Evolutionary conservation across 1,140 invertebrate genomes (phyloP), one percentile per base, ranked within the genome.

Genomic region (Sesamia nonagrioides): DNA sequence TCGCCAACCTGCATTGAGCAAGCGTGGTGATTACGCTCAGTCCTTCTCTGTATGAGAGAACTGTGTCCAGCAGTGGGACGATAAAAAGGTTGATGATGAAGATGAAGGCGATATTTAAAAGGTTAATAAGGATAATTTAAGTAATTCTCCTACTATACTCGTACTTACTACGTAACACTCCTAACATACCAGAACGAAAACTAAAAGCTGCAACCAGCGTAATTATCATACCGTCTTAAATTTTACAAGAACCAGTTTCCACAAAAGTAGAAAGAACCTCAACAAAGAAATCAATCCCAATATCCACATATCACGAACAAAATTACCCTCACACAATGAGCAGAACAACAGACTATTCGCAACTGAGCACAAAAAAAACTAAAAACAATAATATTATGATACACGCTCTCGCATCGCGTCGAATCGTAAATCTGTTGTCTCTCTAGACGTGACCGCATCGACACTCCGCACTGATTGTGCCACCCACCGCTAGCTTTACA

Each of bases 401-500:
- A 75, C 11, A 33, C 45, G 50, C 45, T 75, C 58, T 33, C 40
- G 15, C 66, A 66, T 37, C 45, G 50, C 82, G 77, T 82, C 78
- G 82, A 89, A 89, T 89, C 84, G 89, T 91, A 91, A 92, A 91
- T 88, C 86, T 81, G 83, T 83, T 87, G 88, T 88, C 84, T 72
- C 68, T 81, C 84, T 91, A 27, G 27, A 93, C 92, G 92, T 94
- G 91, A 91, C 84, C 89, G 85, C 88, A 89, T 92, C 86, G 56
- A 75, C 73, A 82, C 63, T 87, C 86, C 83, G 77, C 87, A 87
- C 79, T 52, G 81, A 83, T 83, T 81, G 76, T 76, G 85, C 92
- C 92, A 93, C 92, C 92, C 92, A 92, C 89, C 80, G 77, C 89
- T 93, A 91, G 90, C 88, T 90, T 89, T 92, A 92, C 91, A 94